Evolutionary conservation across 2,113 vertebrate species (phyloP).

Genomic region (Rutilus rutilus): DNA sequence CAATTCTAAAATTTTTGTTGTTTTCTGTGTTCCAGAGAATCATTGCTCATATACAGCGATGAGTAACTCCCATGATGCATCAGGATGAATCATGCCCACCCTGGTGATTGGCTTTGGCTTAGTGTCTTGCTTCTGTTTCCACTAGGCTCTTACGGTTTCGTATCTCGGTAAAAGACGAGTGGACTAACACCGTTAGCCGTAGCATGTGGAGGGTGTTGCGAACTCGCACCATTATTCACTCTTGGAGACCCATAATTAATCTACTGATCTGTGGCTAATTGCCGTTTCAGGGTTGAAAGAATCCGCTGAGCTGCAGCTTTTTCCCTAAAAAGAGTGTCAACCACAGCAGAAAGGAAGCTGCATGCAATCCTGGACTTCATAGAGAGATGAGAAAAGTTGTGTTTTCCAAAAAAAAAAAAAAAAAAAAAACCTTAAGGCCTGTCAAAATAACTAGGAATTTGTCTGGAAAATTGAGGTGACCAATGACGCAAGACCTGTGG

Average conservation of each 20-base stretch:
- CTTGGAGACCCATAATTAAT: slow-evolving; percentile 47
- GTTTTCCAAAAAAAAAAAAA: not conserved
- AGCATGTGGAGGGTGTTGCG: slow-evolving; percentile 30
- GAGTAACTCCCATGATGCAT: slow-evolving; percentile 49
- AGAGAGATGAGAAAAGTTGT: not conserved
- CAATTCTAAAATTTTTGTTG: not conserved
- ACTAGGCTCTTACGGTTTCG: slow-evolving; percentile 4
- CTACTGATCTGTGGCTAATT: slow-evolving; percentile 42
- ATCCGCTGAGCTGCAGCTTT: slow-evolving; percentile 9
- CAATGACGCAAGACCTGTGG: not conserved
- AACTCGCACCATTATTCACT: slow-evolving; percentile 44
- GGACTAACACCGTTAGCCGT: slow-evolving; percentile 24
- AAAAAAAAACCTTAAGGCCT: not conserved
- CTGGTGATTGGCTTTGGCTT: slow-evolving; percentile 44
- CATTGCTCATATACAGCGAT: slow-evolving; percentile 34
- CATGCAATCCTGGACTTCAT: not conserved
- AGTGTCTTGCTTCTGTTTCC: slow-evolving; percentile 17
- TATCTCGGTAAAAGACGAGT: slow-evolving; percentile 17
- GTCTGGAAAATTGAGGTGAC: not conserved
- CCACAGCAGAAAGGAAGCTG: slow-evolving; percentile 21
- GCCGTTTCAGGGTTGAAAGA: slow-evolving; percentile 41
- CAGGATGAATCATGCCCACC: slow-evolving; percentile 45
- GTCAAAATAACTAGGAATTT: not conserved
- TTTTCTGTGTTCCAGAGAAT: not conserved
- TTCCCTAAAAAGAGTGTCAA: slow-evolving; percentile 8